These are phyloP conservation scores for Fundulus diaphanus DNA, from an alignment of 2,797 vertebrate genomes.

Conservation along the genomic window DNA sequence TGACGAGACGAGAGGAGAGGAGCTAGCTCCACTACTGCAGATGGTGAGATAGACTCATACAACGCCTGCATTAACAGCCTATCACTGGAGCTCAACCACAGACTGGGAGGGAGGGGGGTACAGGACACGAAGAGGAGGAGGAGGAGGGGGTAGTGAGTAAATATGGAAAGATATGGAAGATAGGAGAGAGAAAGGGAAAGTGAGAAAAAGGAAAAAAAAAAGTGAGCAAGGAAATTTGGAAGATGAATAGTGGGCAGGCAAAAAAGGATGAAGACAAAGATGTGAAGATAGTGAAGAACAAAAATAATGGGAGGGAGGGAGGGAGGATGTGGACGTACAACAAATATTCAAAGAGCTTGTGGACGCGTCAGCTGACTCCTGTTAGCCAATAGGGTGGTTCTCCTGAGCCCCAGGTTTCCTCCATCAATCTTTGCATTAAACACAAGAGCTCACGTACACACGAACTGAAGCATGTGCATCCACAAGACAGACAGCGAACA, in stretches of 20 bases:
- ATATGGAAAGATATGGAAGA: constrained; percentile 73
- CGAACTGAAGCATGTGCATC: neutral
- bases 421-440: constrained; percentile 51
- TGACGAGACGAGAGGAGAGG: constrained; percentile 67
- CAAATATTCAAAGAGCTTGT: constrained; percentile 38
- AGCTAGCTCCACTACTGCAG: constrained; percentile 78
- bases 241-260: constrained; percentile 39
- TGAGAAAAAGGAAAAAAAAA: constrained; percentile 45
- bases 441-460: constrained; percentile 34
- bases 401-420: constrained; percentile 31
- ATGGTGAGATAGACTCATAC: constrained; percentile 79
- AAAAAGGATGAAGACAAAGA: constrained; percentile 32
- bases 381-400: constrained; percentile 42
- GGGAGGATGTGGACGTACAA: constrained; percentile 17
- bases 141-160: constrained; percentile 49
- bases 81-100: constrained; percentile 74
- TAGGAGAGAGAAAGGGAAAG: constrained; percentile 42
- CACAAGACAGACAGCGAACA: constrained; percentile 42
- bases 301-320: constrained; percentile 21
- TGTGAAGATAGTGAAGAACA: constrained; percentile 25
- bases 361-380: constrained; percentile 58
- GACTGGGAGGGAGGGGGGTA: constrained; percentile 44
- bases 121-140: constrained; percentile 13
- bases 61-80: constrained; percentile 78
- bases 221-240: constrained; percentile 34